phyloP scores from a whole-genome alignment of 2,888 invertebrate species.

The Thecophora atra region DNA sequence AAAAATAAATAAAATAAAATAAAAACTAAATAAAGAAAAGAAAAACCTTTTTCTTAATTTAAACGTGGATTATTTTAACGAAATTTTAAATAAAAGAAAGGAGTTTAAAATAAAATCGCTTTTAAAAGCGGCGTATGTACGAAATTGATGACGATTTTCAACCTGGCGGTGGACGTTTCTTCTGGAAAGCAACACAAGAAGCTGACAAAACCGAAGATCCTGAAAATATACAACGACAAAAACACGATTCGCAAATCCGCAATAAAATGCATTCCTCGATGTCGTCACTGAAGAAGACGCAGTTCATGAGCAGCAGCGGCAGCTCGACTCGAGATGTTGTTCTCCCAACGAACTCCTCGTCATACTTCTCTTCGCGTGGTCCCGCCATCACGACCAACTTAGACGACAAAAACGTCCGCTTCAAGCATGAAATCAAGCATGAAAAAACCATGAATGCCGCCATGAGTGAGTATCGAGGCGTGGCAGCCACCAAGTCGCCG shows the following conservation, averaged over 20 bases:
- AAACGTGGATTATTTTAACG: not conserved
- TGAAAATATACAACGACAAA: constrained; percentile 30
- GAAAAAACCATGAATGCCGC: constrained; percentile 68
- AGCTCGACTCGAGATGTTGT: constrained; percentile 34
- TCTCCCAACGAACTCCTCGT: constrained; percentile 44
- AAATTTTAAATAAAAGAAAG: not conserved
- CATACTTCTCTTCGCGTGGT: constrained; percentile 63
- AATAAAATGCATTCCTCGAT: constrained; percentile 54
- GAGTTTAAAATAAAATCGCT: not conserved
- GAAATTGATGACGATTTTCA: constrained; percentile 57
- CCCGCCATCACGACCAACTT: constrained; percentile 73
- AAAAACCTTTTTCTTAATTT: not conserved
- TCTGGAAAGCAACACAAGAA: constrained; percentile 53
- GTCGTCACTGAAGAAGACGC: constrained; percentile 55
- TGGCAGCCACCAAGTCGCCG: constrained; percentile 41
- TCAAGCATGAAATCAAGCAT: constrained; percentile 69
- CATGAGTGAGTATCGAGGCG: constrained; percentile 66
- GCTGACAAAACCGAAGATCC: constrained; percentile 33
- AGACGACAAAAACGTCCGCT: constrained; percentile 61
- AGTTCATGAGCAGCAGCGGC: constrained; percentile 47
- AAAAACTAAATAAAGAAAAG: not conserved
- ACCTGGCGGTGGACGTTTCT: constrained; percentile 54
- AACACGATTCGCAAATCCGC: constrained; percentile 23
- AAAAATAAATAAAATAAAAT: constrained; percentile 16
- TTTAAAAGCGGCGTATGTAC: constrained; percentile 47